phyloP scores from a whole-genome alignment of 2,113 vertebrate species.

The Ictidomys tridecemlineatus region DNA sequence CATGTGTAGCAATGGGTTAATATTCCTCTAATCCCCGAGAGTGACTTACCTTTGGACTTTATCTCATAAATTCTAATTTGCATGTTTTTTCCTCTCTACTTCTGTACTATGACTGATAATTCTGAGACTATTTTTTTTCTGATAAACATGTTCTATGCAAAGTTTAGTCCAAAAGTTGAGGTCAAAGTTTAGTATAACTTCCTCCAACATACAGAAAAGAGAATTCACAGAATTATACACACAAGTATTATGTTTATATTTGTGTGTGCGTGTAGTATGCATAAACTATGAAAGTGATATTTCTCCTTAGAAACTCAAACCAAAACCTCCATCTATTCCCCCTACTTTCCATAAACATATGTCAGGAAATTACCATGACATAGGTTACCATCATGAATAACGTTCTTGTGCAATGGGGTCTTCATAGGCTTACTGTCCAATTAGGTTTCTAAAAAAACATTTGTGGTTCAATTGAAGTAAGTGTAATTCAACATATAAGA shows the following conservation, averaged over 20 bases:
- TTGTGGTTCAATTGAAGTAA: not conserved
- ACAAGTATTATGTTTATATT: not conserved
- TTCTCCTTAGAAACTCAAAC: constrained; percentile 13
- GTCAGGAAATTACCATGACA: not conserved
- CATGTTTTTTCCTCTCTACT: not conserved
- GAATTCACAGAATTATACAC: not conserved
- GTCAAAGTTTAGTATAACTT: not conserved
- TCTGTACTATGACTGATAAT: not conserved
- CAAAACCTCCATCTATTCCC: not conserved
- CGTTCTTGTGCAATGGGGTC: not conserved
- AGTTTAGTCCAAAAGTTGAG: not conserved
- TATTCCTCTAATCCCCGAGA: not conserved
- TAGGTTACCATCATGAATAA: not conserved
- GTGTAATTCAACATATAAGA: not conserved
- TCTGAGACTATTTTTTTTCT: not conserved
- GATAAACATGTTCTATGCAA: not conserved
- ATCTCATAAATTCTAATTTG: not conserved
- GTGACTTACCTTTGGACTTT: not conserved
- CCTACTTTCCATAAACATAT: not conserved
- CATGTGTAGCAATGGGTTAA: not conserved
- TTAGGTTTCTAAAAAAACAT: not conserved
- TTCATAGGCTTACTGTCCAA: not conserved
- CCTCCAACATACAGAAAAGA: not conserved
- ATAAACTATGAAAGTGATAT: not conserved
- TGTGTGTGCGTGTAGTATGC: not conserved